Base-by-base conservation (phyloP, 2,888 invertebrate genomes). In the Julus scanicus region DNA sequence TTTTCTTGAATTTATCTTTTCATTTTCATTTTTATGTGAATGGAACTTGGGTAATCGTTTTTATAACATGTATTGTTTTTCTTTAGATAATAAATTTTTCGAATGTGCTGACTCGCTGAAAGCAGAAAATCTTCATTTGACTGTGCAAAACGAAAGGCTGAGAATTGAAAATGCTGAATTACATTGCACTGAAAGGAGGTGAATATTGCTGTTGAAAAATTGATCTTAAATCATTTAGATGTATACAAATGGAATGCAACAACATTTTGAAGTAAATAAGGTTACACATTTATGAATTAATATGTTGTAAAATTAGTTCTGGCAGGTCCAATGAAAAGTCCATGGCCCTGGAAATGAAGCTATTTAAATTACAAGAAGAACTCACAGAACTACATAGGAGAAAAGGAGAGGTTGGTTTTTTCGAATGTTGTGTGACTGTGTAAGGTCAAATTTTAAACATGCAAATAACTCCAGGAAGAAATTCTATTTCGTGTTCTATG, bases 311-410 rank as follows among this genome's bases (percentile, higher is more conserved):
- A 63, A n/a, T 1, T 17, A 90, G 90, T n/a, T 91, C 91, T 89
- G 91, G 91, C 84, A 90, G 90, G 87, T 88, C 90, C 0, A 94
- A 94, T 90, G 95, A 95, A 90, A 94, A 86, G 37, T 39, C 89
- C 80, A 88, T 96, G 89, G 94, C 94, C 13, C 93, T 98, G 88
- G 98, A 98, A 92, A 97, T 97, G 91, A 97, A 97, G 92, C 93
- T 98, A 86, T 93, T 97, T 89, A 94, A 94, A 17, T 96, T 98
- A 91, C 98, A 98, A 92, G 98, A 98, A 93, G 98, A 99, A 92
- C 93, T 99, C 57, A 97, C 98, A 0, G 97, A 96, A 88, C 92
- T 98, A 88, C 98, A 98, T 91, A 94, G 96, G 90, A 94, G 97
- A 88, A 95, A 97, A 92, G 97, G 98, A 84, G 98, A 98, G 91